phyloP scores from a whole-genome alignment of 1,140 invertebrate species.

The Eumeta japonica region DNA sequence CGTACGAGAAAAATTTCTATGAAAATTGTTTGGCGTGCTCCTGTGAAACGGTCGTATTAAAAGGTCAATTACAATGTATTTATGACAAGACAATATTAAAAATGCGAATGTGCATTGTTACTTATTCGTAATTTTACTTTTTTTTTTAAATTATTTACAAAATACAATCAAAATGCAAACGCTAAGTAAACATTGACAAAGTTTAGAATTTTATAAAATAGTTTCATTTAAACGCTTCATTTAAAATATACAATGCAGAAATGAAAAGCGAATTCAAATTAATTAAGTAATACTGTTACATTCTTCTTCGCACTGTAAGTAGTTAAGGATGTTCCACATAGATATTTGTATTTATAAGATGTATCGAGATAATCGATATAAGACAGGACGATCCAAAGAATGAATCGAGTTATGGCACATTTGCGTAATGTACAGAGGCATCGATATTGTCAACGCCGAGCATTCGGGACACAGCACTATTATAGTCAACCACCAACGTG shows the following conservation, averaged over 20 bases:
- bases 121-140: conserved; percentile 15
- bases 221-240: no score
- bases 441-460: not conserved
- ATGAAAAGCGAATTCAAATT: conserved; percentile 49
- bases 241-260: no score
- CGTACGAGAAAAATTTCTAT: conserved; percentile 25
- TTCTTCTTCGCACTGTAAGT: conserved; percentile 29
- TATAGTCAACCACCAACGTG: no score
- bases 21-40: conserved; percentile 18
- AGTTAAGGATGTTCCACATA: conserved; percentile 18
- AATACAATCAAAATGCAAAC: conserved; percentile 18
- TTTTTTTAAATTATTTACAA: conserved; percentile 7
- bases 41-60: no score
- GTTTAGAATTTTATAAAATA: conserved; percentile 28
- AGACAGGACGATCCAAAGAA: no score
- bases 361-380: no score
- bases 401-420: no score
- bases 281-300: conserved; percentile 55
- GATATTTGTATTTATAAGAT: conserved; percentile 12
- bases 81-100: no score
- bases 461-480: conserved; percentile 27
- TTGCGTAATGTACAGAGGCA: conserved; percentile 10
- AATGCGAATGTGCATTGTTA: no score
- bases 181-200: conserved; percentile 21
- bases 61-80: no score